phyloP scores from a whole-genome alignment of 2,797 vertebrate genomes.

The Gymnopithys bicolor region DNA sequence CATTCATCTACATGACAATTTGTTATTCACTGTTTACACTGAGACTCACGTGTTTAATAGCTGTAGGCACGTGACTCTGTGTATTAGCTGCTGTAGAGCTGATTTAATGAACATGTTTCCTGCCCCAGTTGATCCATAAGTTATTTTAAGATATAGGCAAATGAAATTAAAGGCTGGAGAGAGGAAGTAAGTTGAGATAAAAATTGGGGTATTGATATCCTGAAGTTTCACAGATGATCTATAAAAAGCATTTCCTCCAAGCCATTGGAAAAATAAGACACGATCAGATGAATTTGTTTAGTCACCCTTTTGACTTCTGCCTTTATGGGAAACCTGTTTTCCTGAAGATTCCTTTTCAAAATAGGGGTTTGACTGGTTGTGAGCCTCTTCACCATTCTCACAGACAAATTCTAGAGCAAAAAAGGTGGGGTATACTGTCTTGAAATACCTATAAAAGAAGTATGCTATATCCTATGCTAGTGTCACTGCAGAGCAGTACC shows the following conservation, averaged over 20 bases:
- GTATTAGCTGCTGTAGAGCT: neutral
- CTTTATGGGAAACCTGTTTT: neutral
- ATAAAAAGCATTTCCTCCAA: neutral
- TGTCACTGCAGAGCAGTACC: neutral
- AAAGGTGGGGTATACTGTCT: neutral
- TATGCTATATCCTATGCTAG: neutral
- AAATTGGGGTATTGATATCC: neutral
- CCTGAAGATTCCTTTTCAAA: neutral
- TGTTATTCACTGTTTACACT: neutral
- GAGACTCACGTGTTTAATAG: neutral
- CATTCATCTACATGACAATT: neutral
- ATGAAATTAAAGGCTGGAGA: neutral
- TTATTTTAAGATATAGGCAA: neutral
- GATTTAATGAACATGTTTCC: neutral
- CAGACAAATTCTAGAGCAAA: neutral
- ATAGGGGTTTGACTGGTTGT: neutral
- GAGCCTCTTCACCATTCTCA: neutral
- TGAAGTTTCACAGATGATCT: neutral
- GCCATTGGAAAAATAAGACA: neutral
- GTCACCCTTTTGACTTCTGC: neutral
- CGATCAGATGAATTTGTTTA: neutral
- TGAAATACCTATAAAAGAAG: neutral
- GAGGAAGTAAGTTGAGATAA: neutral
- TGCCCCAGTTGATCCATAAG: neutral
- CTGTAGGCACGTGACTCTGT: neutral